A percentile compares a stretch with the other conserved stretches of the same genome.
Conservation (phyloP, 2,888 invertebrate species). For the Pinctada fucata region DNA sequence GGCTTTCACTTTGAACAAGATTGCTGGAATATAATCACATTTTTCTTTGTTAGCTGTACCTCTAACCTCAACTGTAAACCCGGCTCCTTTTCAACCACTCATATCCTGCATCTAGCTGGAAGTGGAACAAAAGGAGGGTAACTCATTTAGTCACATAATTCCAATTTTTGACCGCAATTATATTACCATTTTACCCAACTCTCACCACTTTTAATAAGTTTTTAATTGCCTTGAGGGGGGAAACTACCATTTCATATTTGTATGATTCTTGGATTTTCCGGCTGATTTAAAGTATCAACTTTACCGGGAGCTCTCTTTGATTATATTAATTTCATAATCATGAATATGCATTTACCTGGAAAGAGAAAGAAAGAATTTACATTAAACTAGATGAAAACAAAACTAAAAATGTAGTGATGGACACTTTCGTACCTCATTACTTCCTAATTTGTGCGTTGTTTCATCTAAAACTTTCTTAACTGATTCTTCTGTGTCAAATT, state of each 20-base stretch:
- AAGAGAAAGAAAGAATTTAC: constrained; percentile 23
- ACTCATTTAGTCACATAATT: constrained; percentile 46
- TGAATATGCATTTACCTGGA: constrained; percentile 14
- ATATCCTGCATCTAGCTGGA: constrained; percentile 66
- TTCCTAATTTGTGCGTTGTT: constrained; percentile 79
- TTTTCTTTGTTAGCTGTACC: constrained; percentile 51
- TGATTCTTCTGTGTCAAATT: constrained; percentile 96
- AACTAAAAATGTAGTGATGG: constrained; percentile 7
- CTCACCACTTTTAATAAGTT: constrained; percentile 27
- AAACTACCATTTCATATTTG: constrained; percentile 13
- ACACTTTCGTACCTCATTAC: constrained; percentile 90
- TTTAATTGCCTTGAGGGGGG: too few species aligned
- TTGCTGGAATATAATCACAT: constrained; percentile 23
- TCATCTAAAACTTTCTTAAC: constrained; percentile 84
- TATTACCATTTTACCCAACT: too few species aligned
- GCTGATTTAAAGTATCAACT: not conserved
- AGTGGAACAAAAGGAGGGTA: constrained; percentile 73
- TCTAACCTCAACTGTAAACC: constrained; percentile 53
- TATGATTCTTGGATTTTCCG: not conserved
- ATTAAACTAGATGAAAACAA: constrained; percentile 13
- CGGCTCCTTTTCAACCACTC: constrained; percentile 68
- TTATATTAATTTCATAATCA: constrained; percentile 4
- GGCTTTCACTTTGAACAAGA: constrained; percentile 4
- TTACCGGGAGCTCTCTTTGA: constrained; percentile 5
- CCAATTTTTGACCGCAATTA: constrained; percentile 29